Evolutionary conservation across 1,140 invertebrate genomes (phyloP).

Genomic region (Drosophila pruinosa): DNA sequence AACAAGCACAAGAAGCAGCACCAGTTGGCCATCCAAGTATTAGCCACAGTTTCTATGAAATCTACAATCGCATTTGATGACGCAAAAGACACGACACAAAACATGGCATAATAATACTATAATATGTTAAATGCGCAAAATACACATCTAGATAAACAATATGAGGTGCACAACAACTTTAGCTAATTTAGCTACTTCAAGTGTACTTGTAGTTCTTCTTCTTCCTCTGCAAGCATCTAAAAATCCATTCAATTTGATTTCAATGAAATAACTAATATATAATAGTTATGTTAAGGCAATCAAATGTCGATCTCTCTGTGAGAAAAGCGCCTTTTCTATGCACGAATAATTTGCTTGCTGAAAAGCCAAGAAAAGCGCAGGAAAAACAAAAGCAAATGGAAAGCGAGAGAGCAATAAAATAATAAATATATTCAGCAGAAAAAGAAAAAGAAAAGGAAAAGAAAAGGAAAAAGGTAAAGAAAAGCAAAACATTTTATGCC

Average conservation of each 20-base stretch:
- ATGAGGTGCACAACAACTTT: background rate
- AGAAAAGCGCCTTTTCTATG: background rate
- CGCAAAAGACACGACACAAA: conserved; percentile 48
- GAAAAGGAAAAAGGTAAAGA: background rate
- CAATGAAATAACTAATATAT: too few species aligned
- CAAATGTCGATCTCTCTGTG: background rate
- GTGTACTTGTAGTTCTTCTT: too few species aligned
- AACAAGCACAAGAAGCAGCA: conserved; percentile 43
- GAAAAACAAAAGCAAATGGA: conserved; percentile 7
- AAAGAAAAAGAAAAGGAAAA: background rate
- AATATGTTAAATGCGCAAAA: background rate
- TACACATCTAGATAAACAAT: conserved; percentile 4
- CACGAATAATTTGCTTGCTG: conserved; percentile 31
- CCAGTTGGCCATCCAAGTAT: conserved; percentile 25
- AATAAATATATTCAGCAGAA: conserved; percentile 24
- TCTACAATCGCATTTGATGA: conserved; percentile 67
- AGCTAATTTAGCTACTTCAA: background rate
- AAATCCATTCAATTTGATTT: too few species aligned
- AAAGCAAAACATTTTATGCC: conserved; percentile 62
- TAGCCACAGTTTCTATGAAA: conserved; percentile 30
- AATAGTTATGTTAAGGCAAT: too few species aligned
- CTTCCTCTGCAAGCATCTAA: too few species aligned
- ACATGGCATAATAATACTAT: conserved; percentile 10
- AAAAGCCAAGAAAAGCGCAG: conserved; percentile 48
- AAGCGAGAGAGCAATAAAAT: conserved; percentile 8